phyloP scores from a whole-genome alignment of 2,797 vertebrate genomes.

The Neopelma chrysocephalum region DNA sequence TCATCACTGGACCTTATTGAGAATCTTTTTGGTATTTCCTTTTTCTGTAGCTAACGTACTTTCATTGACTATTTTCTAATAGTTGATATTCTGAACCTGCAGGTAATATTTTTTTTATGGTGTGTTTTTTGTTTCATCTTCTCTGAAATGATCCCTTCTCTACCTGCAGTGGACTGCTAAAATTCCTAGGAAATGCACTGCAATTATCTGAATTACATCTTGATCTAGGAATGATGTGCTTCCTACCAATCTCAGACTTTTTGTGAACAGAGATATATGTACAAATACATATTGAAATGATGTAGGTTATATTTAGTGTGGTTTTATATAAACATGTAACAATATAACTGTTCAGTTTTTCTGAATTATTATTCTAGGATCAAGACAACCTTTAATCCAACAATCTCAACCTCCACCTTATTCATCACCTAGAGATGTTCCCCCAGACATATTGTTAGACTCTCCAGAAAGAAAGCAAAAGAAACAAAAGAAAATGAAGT shows the following conservation, averaged over 20 bases:
- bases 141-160: not conserved
- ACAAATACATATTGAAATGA: slow-evolving; percentile 29
- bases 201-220: not conserved
- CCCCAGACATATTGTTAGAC: slow-evolving; percentile 88
- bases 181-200: not conserved
- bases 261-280: slow-evolving; percentile 28
- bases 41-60: not conserved
- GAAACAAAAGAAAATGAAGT: slow-evolving; percentile 92
- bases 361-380: slow-evolving; percentile 81
- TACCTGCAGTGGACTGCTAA: not conserved
- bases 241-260: not conserved
- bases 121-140: not conserved
- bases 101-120: not conserved
- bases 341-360: slow-evolving; percentile 64
- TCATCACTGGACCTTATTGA: not conserved
- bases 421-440: slow-evolving; percentile 86
- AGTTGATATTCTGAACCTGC: not conserved
- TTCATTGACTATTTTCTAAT: not conserved
- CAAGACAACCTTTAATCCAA: slow-evolving; percentile 90
- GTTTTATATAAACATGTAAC: slow-evolving; percentile 55
- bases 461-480: slow-evolving; percentile 90
- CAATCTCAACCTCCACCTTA: slow-evolving; percentile 88
- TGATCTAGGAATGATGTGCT: not conserved
- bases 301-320: slow-evolving; percentile 54
- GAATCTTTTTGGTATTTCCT: not conserved